Percentiles rank a stretch among this genome's conserved stretches.
These are phyloP conservation scores for Rhopilema esculentum DNA, from an alignment of 30 jellyfish, hydroid and myxozoan genomes.

Conservation along the genomic window DNA sequence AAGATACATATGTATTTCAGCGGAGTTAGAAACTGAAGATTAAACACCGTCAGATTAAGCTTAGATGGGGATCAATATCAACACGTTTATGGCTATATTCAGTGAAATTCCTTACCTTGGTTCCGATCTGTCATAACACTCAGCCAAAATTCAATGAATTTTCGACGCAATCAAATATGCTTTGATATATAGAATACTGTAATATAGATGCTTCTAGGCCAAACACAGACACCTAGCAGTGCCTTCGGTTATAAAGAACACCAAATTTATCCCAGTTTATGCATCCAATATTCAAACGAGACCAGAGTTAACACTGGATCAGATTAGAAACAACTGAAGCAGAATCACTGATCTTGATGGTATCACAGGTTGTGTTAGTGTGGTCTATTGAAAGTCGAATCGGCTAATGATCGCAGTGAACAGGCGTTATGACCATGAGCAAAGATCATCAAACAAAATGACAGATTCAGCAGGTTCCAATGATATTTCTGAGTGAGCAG, in stretches of 20 bases:
- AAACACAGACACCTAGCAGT: not conserved
- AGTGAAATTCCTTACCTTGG: slow-evolving; percentile 46
- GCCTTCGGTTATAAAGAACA: too few relatives aligned
- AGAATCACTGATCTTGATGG: slow-evolving; percentile 59
- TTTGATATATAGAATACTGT: not conserved
- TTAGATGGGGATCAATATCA: not conserved
- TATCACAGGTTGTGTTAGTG: slow-evolving; percentile 67
- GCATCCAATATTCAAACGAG: not conserved
- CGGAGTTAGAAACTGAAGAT: too few relatives aligned
- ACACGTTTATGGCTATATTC: slow-evolving; percentile 47
- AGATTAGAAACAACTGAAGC: not conserved
- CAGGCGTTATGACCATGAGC: slow-evolving; percentile 57
- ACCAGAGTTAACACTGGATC: not conserved
- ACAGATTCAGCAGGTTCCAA: slow-evolving; percentile 41
- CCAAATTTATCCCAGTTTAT: not conserved
- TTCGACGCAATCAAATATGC: not conserved
- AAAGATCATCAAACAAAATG: slow-evolving; percentile 52
- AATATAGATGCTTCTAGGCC: not conserved
- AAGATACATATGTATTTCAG: too few relatives aligned
- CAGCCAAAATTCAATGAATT: not conserved
- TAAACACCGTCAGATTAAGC: not conserved
- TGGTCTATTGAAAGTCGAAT: slow-evolving; percentile 55
- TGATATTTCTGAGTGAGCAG: not conserved
- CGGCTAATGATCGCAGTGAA: slow-evolving; percentile 44
- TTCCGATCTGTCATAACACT: slow-evolving; percentile 48